Conservation (phyloP, 92 coral and sea anemone species). For the Meandrina meandrites region DNA sequence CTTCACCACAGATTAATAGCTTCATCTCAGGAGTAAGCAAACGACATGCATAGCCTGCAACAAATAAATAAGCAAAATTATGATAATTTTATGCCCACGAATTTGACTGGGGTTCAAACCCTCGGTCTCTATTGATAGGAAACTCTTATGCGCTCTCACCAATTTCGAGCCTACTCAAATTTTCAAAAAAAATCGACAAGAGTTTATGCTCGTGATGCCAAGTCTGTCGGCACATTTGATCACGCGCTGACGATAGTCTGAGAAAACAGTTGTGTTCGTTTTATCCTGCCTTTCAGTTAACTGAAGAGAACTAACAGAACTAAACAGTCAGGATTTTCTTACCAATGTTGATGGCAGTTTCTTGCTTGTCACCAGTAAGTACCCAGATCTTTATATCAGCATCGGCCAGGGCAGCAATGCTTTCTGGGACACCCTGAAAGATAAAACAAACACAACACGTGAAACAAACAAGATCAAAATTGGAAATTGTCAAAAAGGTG, state of each 20-base stretch:
- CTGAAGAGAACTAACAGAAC: not conserved
- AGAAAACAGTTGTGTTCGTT: too few species aligned
- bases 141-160: too few species aligned
- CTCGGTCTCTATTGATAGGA: too few species aligned
- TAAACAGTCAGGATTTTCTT: not conserved
- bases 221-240: too few species aligned
- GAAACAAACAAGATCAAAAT: not conserved
- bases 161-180: too few species aligned
- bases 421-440: conserved; percentile 94
- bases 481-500: not conserved
- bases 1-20: conserved; percentile 87
- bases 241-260: too few species aligned
- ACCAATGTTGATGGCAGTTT: conserved; percentile 99
- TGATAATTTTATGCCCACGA: too few species aligned
- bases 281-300: not conserved
- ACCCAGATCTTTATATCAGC: conserved; percentile 99
- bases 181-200: too few species aligned
- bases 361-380: conserved; percentile 97
- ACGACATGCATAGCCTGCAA: conserved; percentile 90
- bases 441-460: not conserved
- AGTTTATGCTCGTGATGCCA: too few species aligned
- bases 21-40: conserved; percentile 92
- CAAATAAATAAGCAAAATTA: not conserved
- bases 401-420: conserved; percentile 96
- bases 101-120: too few species aligned